Evolutionary conservation across 2,797 vertebrate species (phyloP).

Genomic region (Prunella strophiata): DNA sequence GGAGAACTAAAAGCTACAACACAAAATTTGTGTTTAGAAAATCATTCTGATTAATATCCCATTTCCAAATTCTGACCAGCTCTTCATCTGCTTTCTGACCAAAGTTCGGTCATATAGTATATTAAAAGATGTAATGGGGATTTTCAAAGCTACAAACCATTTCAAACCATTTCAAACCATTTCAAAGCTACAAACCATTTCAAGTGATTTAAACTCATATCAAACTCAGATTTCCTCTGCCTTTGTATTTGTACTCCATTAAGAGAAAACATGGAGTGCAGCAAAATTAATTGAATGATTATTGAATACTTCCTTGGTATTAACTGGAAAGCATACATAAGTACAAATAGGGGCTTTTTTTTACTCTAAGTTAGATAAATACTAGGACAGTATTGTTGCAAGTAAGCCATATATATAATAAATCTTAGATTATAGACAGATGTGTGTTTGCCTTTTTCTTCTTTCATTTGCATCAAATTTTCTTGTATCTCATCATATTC

Average conservation of each 20-base stretch:
- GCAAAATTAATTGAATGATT: background rate
- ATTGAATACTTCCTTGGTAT: background rate
- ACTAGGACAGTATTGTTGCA: background rate
- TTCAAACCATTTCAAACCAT: background rate
- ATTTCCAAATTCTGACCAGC: background rate
- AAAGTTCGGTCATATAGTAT: background rate
- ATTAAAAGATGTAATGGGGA: background rate
- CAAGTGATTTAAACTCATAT: background rate
- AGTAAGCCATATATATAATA: background rate
- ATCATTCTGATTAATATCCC: background rate
- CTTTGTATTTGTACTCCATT: background rate
- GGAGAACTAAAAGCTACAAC: background rate
- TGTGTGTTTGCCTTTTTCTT: background rate
- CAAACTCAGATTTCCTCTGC: background rate
- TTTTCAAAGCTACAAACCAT: background rate
- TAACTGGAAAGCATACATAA: background rate
- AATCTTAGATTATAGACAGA: background rate
- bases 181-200: background rate
- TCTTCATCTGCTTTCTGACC: background rate
- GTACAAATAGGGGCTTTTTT: background rate
- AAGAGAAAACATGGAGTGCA: background rate
- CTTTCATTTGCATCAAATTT: background rate
- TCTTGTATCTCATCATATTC: background rate
- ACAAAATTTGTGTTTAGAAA: background rate
- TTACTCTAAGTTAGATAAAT: background rate